Conservation (phyloP, 2,113 vertebrate species). For the Tonatia bakeri region DNA sequence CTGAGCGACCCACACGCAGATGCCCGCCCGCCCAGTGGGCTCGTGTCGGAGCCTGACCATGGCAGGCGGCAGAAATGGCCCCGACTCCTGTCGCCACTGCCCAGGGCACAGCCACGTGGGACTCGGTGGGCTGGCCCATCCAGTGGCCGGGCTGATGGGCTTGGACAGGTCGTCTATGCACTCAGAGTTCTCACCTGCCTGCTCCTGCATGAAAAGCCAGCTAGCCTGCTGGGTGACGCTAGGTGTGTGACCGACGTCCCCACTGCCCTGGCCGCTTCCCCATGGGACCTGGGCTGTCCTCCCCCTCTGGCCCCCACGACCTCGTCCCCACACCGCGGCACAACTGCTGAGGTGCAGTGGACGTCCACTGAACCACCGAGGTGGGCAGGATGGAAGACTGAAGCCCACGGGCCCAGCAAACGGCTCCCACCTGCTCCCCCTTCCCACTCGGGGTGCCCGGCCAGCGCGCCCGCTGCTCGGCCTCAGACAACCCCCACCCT, state of each 20-base stretch:
- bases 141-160: background rate
- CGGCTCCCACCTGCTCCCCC: background rate
- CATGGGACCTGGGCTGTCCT: too few relatives aligned
- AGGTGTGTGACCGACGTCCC: background rate
- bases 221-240: accelerated
- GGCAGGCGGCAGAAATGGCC: background rate
- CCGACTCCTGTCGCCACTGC: background rate
- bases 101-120: accelerated
- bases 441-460: too few relatives aligned
- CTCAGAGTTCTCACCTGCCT: background rate
- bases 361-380: too few relatives aligned
- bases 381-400: too few relatives aligned
- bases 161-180: background rate
- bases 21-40: background rate
- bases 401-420: background rate
- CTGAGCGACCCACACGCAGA: background rate
- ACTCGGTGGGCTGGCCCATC: background rate
- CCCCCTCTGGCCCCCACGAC: background rate
- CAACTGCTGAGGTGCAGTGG: background rate
- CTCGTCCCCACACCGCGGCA: background rate
- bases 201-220: too few relatives aligned
- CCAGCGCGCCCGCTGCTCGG: too few relatives aligned
- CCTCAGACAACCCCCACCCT: background rate
- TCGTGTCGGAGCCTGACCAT: too few relatives aligned
- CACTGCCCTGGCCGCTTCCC: too few relatives aligned